A percentile compares a stretch with the other conserved stretches of the same genome.
These are phyloP conservation scores for Odontothrips loti DNA, from an alignment of 2,888 invertebrate species.

Conservation along the genomic window DNA sequence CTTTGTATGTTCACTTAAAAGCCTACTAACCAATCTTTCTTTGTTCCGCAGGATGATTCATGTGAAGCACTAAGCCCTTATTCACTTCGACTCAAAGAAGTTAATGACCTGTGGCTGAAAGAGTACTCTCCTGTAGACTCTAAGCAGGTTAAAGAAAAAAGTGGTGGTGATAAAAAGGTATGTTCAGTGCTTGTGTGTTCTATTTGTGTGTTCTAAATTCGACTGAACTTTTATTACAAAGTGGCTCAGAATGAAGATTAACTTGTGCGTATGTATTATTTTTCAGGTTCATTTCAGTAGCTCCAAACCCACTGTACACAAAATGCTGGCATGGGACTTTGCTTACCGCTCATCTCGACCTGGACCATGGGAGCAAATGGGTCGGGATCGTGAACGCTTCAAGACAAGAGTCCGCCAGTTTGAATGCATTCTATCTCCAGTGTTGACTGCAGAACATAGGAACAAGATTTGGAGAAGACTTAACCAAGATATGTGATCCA, in stretches of 20 bases:
- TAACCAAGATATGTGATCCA: not conserved
- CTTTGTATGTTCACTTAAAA: not conserved
- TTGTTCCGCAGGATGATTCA: not conserved
- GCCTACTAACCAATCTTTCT: too few species aligned
- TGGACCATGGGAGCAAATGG: slow-evolving; percentile 57
- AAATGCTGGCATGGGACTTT: slow-evolving; percentile 53
- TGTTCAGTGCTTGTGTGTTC: not conserved
- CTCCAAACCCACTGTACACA: slow-evolving; percentile 50
- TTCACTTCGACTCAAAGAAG: slow-evolving; percentile 24
- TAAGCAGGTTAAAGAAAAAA: not conserved
- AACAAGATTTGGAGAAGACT: slow-evolving; percentile 44
- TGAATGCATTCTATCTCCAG: slow-evolving; percentile 45
- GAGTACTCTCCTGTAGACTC: not conserved
- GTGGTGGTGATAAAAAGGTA: not conserved
- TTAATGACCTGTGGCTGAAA: slow-evolving; percentile 32
- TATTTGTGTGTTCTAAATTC: not conserved
- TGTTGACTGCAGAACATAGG: slow-evolving; percentile 50
- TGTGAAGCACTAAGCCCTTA: not conserved
- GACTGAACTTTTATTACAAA: not conserved
- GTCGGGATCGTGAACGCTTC: slow-evolving; percentile 53
- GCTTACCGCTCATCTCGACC: slow-evolving; percentile 55
- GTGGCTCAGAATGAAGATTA: not conserved
- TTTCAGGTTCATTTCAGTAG: slow-evolving; percentile 56
- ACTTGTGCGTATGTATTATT: not conserved
- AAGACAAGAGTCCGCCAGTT: slow-evolving; percentile 46